Evolutionary conservation across 2,113 vertebrate genomes (phyloP).

Genomic region (Leuciscus idus): DNA sequence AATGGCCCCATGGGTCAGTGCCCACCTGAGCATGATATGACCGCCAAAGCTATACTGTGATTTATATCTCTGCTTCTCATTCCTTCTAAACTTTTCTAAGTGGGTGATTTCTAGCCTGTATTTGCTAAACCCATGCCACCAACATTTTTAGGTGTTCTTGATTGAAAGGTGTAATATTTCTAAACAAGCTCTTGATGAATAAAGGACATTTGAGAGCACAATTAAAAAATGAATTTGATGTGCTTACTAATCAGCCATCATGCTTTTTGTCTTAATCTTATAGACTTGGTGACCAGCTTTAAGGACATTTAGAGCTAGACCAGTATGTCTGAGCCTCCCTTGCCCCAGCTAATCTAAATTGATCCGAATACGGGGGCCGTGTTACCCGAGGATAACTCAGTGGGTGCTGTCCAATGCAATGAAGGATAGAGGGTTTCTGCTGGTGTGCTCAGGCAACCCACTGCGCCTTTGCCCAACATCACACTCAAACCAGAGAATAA

Average conservation of each 20-base stretch:
- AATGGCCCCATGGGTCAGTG: conserved; percentile 33
- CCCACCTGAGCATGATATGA: conserved; percentile 30
- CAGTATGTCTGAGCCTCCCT: conserved; percentile 24
- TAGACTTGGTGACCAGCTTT: background rate
- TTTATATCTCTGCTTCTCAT: conserved; percentile 40
- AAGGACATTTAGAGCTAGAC: background rate
- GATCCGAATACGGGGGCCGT: conserved; percentile 9
- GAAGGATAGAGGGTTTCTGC: conserved; percentile 22
- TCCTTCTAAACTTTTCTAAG: conserved; percentile 20
- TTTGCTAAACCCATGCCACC: background rate
- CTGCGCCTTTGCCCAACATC: background rate
- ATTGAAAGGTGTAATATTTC: background rate
- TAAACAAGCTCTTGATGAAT: background rate
- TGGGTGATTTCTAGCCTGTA: conserved; percentile 9
- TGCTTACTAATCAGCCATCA: background rate
- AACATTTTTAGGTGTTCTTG: background rate
- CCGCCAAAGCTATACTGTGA: conserved; percentile 27
- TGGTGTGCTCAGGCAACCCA: conserved; percentile 4
- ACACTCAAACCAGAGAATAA: background rate
- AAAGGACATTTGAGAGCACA: background rate
- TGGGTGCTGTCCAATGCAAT: conserved; percentile 35
- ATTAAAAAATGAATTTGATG: background rate
- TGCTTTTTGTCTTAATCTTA: background rate
- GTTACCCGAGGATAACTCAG: conserved; percentile 36
- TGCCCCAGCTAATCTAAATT: conserved; percentile 36